These are phyloP conservation scores for Coregonus sp. DNA, from an alignment of 2,797 vertebrate genomes.

Conservation along the genomic window DNA sequence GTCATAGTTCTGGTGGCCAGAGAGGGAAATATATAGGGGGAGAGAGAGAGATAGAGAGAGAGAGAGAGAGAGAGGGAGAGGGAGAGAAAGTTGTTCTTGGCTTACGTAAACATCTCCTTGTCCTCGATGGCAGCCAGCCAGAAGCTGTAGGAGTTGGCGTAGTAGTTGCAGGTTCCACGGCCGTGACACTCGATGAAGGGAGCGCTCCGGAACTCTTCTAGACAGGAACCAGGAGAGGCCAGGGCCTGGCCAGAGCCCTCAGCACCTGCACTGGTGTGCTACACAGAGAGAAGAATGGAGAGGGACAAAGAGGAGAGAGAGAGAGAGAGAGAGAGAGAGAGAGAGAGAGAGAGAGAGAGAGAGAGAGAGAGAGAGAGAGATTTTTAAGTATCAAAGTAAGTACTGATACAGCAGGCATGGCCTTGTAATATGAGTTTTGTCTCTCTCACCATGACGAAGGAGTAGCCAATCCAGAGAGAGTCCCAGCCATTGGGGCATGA, in stretches of 20 bases:
- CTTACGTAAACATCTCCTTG: slow-evolving; percentile 94
- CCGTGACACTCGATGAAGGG: slow-evolving; percentile 98
- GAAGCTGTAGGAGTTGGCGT: slow-evolving; percentile 98
- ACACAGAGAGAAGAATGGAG: neutral
- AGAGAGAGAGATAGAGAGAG: neutral
- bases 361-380: no score
- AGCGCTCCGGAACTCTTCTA: slow-evolving; percentile 95
- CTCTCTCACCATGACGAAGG: slow-evolving; percentile 87
- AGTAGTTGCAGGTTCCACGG: slow-evolving; percentile 97
- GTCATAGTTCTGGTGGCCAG: neutral
- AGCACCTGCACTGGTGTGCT: slow-evolving; percentile 96
- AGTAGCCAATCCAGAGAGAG: slow-evolving; percentile 91
- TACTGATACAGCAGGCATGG: slow-evolving; percentile 71
- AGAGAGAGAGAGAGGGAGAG: neutral
- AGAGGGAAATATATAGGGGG: neutral
- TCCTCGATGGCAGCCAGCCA: slow-evolving; percentile 97
- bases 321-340: no score
- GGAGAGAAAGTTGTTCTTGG: neutral
- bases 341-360: neutral
- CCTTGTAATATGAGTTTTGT: slow-evolving; percentile 53
- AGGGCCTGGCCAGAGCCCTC: slow-evolving; percentile 98
- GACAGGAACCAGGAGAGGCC: slow-evolving; percentile 94
- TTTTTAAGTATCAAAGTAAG: neutral
- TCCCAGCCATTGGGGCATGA: slow-evolving; percentile 83
- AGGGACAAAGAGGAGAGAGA: no score